Base-by-base conservation (phyloP, 2,797 vertebrate species). In the Lepilemur ruficaudatus region DNA sequence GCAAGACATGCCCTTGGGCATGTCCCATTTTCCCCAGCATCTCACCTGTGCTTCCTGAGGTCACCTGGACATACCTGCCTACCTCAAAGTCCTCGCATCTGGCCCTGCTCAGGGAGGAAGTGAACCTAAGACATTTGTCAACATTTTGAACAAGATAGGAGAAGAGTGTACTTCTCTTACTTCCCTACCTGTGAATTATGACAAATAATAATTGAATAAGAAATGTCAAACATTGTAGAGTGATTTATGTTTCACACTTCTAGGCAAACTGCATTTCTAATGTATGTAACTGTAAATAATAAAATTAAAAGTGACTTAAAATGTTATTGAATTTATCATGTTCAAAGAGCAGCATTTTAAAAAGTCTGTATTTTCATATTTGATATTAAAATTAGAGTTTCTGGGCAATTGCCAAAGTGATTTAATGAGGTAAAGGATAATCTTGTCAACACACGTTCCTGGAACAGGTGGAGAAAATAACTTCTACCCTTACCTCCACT, bases 361-460 rank as follows among this genome's bases (percentile, higher is more conserved):
- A 86, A 67, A 43, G 25, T 32, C 23, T 81, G 57, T 48, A 23
- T 78, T 80, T 65, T 78, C n/a, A 50, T 43, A 73, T 79, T 65
- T 86, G 48, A 85, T 86, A 90, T 95, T 85, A 80, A 93, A 95
- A 89, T 67, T 48, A 67, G 41, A 81, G 35, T 87, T 86, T 30
- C 81, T 86, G 81, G 67, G 69, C 38, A 73, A 75, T 76, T 69
- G 81, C 81, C 87, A 86, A 75, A 25, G 81, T 61, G 50, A 67
- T 50, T 93, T 84, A 96, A 86, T 59, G 67, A 95, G 14, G 32
- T 41, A 90, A 48, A 82, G 20, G 55, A 81, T 75, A 32, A 86
- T 93, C 89, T 78, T 65, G 32, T 35, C 35, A 83, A n/a, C 38
- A 79, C 55, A n/a, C 55, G 80, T 89, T 93, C 38, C 25, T 63